Evolutionary conservation across 1,140 invertebrate species (phyloP).

Genomic region (Onthophagus taurus): DNA sequence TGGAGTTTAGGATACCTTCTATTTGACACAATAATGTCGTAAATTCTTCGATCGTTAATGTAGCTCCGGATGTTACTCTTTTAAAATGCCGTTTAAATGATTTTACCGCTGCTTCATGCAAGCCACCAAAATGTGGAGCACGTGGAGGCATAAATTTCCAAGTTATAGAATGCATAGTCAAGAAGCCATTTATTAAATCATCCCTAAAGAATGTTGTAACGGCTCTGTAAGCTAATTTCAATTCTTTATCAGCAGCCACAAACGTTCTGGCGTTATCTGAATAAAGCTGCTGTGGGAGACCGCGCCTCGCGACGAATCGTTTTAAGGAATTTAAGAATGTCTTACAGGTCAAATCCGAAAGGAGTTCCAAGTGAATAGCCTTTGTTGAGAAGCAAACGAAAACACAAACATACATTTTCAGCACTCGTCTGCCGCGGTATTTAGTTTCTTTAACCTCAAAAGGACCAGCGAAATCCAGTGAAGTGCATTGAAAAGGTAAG

Average conservation of each 20-base stretch:
- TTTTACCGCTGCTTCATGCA: neutral
- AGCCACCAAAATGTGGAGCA: slow-evolving; percentile 3
- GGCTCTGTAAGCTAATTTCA: neutral
- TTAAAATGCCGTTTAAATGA: neutral
- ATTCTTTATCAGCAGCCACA: slow-evolving; percentile 4
- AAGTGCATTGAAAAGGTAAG: neutral
- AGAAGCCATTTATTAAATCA: neutral
- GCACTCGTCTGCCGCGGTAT: neutral
- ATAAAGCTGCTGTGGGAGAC: neutral
- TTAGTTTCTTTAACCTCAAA: neutral
- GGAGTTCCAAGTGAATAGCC: slow-evolving; percentile 4
- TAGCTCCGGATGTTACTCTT: neutral
- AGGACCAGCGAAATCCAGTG: neutral
- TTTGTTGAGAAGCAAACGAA: neutral
- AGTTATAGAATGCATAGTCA: neutral
- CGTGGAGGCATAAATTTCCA: slow-evolving; percentile 5
- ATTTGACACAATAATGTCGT: slow-evolving; percentile 2
- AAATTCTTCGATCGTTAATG: neutral
- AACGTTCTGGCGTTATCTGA: neutral
- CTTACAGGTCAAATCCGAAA: neutral
- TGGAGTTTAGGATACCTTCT: neutral
- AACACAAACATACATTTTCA: neutral
- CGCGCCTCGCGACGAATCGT: neutral
- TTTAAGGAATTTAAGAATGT: neutral
- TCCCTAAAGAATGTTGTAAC: neutral